Evolutionary conservation across 2,113 vertebrate genomes (phyloP).

Genomic region (Rhodinocichla rosea): DNA sequence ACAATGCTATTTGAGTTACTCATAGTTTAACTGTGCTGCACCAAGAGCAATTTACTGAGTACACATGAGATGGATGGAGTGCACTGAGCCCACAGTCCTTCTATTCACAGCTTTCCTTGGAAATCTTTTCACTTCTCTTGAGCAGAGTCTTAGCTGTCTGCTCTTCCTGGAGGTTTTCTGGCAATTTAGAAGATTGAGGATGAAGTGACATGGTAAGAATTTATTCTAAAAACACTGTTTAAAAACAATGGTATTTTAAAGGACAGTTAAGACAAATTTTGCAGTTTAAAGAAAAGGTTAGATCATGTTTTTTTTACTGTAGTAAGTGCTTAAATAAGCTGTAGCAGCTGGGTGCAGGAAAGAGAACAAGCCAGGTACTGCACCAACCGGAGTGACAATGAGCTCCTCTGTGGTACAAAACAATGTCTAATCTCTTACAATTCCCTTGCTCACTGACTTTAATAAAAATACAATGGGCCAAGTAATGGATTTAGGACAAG

Average conservation of each 20-base stretch:
- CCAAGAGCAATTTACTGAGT: not conserved
- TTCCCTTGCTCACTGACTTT: conserved; percentile 26
- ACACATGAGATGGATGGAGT: rapidly evolving
- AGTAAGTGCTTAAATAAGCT: not conserved
- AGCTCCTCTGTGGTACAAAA: conserved; percentile 1
- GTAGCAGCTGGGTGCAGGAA: not conserved
- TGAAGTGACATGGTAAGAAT: not conserved
- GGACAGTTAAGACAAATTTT: not conserved
- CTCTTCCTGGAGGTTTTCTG: not conserved
- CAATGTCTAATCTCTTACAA: conserved; percentile 47
- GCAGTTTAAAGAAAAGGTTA: not conserved
- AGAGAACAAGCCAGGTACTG: conserved; percentile 9
- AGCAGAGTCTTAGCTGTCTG: not conserved
- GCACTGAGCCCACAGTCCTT: rapidly evolving
- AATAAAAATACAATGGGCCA: conserved; percentile 43
- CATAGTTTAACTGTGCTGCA: not conserved
- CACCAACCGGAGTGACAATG: not conserved
- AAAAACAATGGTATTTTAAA: not conserved
- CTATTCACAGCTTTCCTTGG: not conserved
- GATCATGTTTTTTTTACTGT: not conserved
- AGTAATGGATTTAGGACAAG: conserved; percentile 40
- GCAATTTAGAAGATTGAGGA: rapidly evolving
- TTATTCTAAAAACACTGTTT: not conserved
- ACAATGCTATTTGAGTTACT: not conserved
- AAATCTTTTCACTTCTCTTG: not conserved